Evolutionary conservation across 2,888 invertebrate genomes (phyloP), one percentile per base, ranked within the genome.

Genomic region (Epinotia nisella): DNA sequence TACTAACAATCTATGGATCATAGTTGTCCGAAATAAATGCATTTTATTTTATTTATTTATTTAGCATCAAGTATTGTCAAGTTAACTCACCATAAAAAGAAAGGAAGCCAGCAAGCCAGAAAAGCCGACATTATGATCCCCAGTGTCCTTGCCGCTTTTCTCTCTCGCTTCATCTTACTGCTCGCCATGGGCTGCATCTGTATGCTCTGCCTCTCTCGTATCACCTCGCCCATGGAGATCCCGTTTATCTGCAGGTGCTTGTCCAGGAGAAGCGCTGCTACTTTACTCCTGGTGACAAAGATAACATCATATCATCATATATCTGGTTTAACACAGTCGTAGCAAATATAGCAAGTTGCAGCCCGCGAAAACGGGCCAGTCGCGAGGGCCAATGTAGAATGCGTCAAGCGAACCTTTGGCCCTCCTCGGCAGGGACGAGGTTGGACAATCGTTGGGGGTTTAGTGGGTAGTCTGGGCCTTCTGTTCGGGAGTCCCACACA

Each of bases 51-150:
- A n/a, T n/a, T n/a, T n/a, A n/a, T n/a, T n/a, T n/a, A n/a, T n/a
- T n/a, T n/a, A n/a, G n/a, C n/a, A n/a, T n/a, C n/a, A n/a, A 53
- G 2, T n/a, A 49, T 45, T 15, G 7, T 49, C 49, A 49, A 77
- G 15, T n/a, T 19, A 24, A 78, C 95, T 94, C 90, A 97, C 98
- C 98, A 98, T 74, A 98, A 94, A 89, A 99, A 99, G 94, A 99
- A 99, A 5, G 99, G 99, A 77, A 98, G 94, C 98, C 98, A 99
- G 90, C 99, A 99, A 9, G 98, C 95, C 75, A 99, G 94, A 89
- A 99, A 99, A 0, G 98, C 98, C 45, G 98, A 98, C 96, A 99
- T 98, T 85, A 99, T 98, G 85, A 99, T 98, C 71, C 99, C 99
- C 58, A 99, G 94, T 13, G 99, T 99, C 83, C 98, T 95, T 2